Evolutionary conservation across 2,888 invertebrate genomes (phyloP).

Genomic region (Masnerella sp.): DNA sequence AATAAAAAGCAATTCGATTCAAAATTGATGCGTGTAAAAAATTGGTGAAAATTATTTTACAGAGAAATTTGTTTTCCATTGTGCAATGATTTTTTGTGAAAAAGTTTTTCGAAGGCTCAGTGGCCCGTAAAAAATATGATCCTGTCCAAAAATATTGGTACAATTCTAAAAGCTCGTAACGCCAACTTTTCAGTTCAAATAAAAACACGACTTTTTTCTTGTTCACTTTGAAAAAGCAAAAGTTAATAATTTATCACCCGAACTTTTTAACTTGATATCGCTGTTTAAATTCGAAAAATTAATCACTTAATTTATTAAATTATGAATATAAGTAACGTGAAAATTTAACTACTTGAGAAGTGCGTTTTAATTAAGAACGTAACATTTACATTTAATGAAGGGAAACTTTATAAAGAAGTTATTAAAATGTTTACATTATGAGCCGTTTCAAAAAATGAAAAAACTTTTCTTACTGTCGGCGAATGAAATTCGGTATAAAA

Average conservation of each 20-base stretch:
- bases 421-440: no score
- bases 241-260: slow-evolving; percentile 43
- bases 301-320: neutral
- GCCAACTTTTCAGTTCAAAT: slow-evolving; percentile 40
- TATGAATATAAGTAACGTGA: neutral
- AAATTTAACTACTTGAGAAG: no score
- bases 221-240: slow-evolving; percentile 34
- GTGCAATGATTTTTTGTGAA: slow-evolving; percentile 6
- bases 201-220: slow-evolving; percentile 36
- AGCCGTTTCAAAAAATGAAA: no score
- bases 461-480: no score
- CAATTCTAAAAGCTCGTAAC: slow-evolving; percentile 49
- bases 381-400: no score
- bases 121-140: slow-evolving; percentile 44
- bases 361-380: no score
- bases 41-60: no score
- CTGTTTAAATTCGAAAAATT: neutral
- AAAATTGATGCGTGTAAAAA: no score
- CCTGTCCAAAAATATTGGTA: slow-evolving; percentile 41
- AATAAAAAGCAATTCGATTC: no score
- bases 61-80: slow-evolving; percentile 18
- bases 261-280: slow-evolving; percentile 20
- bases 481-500: no score
- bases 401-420: no score
- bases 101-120: slow-evolving; percentile 32